Conservation (phyloP, 2,797 vertebrate species). For the Lutjanus argentimaculatus region DNA sequence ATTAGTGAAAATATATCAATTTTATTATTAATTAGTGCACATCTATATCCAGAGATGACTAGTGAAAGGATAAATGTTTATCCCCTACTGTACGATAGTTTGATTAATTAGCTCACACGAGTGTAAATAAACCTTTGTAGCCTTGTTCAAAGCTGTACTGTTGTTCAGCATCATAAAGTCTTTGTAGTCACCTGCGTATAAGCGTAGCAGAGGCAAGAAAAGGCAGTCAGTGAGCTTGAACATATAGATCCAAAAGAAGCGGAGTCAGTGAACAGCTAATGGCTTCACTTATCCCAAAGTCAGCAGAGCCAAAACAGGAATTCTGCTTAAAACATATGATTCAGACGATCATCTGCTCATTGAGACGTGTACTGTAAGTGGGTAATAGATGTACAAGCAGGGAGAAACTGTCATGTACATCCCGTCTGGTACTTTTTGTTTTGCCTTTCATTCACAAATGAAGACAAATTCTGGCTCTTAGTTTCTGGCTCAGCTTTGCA, state of each 20-base stretch:
- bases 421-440: background rate
- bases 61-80: too few species aligned
- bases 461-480: slow-evolving; percentile 20
- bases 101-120: too few species aligned
- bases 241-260: slow-evolving; percentile 19
- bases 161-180: background rate
- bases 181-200: background rate
- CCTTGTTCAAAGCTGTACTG: background rate
- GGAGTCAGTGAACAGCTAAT: slow-evolving; percentile 12
- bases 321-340: background rate
- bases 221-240: background rate
- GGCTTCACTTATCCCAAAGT: background rate
- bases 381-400: background rate
- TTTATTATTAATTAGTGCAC: too few species aligned
- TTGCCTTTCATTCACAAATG: slow-evolving; percentile 10
- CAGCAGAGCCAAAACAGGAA: background rate
- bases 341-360: slow-evolving; percentile 11
- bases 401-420: background rate
- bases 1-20: too few species aligned
- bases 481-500: background rate
- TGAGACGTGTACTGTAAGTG: slow-evolving; percentile 5
- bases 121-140: background rate
- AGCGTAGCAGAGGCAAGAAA: background rate
- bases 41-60: too few species aligned
- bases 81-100: too few species aligned